Conservation (phyloP, 2,797 vertebrate species). For the Esox lucius region DNA sequence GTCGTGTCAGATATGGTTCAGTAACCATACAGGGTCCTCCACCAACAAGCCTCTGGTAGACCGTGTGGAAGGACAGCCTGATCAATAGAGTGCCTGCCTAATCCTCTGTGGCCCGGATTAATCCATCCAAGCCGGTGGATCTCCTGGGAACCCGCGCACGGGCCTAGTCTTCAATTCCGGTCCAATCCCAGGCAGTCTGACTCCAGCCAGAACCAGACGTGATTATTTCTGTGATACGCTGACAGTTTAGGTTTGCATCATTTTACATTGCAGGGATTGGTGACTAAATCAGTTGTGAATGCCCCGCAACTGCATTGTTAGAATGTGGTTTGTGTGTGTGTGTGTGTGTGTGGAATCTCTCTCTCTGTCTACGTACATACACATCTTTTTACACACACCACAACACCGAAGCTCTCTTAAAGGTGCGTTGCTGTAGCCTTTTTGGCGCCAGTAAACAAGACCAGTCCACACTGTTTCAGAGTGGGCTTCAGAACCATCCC, state of each 20-base stretch:
- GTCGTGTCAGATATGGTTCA: not conserved
- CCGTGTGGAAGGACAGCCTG: not conserved
- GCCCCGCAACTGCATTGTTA: not conserved
- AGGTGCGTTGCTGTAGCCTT: not conserved
- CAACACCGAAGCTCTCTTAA: not conserved
- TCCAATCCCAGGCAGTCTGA: not conserved
- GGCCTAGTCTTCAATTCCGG: not conserved
- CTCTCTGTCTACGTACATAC: not conserved
- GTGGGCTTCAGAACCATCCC: conserved; percentile 5
- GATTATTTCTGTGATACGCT: not conserved
- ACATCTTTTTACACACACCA: not conserved
- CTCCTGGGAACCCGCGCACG: not conserved
- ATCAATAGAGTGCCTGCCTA: not conserved
- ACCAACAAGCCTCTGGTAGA: not conserved
- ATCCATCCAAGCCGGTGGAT: not conserved
- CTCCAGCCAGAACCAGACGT: not conserved
- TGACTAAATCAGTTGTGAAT: not conserved
- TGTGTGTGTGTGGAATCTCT: not conserved
- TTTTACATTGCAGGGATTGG: not conserved
- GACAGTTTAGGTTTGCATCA: not conserved
- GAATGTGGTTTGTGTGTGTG: not conserved
- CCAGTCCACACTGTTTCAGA: not conserved
- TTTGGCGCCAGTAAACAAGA: not conserved
- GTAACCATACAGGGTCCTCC: not conserved
- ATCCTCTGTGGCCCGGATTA: not conserved